These are phyloP conservation scores for Coreoperca whiteheadi DNA, from an alignment of 2,113 vertebrate species.

Conservation along the genomic window DNA sequence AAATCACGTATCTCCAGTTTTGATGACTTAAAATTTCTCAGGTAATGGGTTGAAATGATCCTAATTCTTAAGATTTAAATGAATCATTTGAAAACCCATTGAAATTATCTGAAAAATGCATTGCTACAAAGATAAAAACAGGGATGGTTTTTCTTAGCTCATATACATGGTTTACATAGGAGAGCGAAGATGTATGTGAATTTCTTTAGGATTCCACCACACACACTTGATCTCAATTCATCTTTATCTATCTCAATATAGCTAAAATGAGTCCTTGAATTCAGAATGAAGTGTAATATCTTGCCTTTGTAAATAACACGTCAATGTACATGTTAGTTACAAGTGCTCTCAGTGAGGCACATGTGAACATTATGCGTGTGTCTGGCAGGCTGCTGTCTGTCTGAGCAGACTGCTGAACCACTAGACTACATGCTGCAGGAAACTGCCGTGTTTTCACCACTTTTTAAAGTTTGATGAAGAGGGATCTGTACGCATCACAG, in stretches of 20 bases:
- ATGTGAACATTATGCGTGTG: constrained; percentile 4
- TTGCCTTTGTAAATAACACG: constrained; percentile 10
- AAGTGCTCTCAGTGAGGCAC: constrained; percentile 21
- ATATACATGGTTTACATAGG: not conserved
- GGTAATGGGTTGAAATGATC: not conserved
- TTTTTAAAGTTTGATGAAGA: constrained; percentile 40
- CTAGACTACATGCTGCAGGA: constrained; percentile 26
- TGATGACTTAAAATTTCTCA: not conserved
- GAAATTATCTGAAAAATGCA: constrained; percentile 1
- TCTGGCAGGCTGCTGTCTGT: constrained; percentile 9
- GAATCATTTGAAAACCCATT: not conserved
- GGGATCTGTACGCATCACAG: constrained; percentile 22
- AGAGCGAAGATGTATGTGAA: not conserved
- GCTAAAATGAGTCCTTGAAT: constrained; percentile 24
- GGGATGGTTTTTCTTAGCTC: not conserved
- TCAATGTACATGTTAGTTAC: not conserved
- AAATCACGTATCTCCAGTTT: not conserved
- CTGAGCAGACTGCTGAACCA: not conserved
- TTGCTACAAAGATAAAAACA: not conserved
- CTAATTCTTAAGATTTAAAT: not conserved
- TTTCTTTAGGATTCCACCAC: not conserved
- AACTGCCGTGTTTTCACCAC: constrained; percentile 47
- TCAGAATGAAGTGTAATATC: not conserved
- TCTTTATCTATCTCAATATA: not conserved
- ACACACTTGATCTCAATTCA: not conserved